Evolutionary conservation across 2,113 vertebrate species (phyloP).

Genomic region (Coregonus clupeaformis): DNA sequence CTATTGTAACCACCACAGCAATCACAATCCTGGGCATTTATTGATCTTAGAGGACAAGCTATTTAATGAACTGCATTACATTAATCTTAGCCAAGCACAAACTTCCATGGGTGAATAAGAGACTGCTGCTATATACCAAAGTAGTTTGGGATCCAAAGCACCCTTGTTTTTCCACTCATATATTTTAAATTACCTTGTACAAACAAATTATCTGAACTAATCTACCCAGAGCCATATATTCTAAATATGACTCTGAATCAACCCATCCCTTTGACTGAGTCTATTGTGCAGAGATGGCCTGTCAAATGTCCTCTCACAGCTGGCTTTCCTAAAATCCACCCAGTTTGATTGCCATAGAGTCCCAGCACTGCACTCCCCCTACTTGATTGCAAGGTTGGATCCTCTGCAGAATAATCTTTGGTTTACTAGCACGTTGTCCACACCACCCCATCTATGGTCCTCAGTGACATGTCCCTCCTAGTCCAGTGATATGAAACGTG

Average conservation of each 20-base stretch:
- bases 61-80: slow-evolving; percentile 3
- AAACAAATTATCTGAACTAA: neutral
- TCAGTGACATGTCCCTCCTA: neutral
- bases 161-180: neutral
- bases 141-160: too few relatives aligned
- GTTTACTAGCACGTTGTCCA: neutral
- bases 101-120: too few relatives aligned
- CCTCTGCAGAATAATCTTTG: neutral
- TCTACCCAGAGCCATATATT: too few relatives aligned
- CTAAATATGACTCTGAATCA: too few relatives aligned
- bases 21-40: neutral
- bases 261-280: neutral
- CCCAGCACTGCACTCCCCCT: neutral
- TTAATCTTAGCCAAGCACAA: too few relatives aligned
- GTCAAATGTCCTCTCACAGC: neutral
- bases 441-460: neutral
- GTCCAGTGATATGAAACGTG: slow-evolving; percentile 26
- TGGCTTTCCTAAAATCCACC: neutral
- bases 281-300: neutral
- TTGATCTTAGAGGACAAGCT: neutral
- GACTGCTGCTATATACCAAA: too few relatives aligned
- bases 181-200: neutral
- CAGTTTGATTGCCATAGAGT: neutral
- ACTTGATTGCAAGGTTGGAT: neutral
- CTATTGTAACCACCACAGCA: neutral